These are phyloP conservation scores for Eristalis intricaria DNA, from an alignment of 2,888 invertebrate genomes.

Conservation along the genomic window DNA sequence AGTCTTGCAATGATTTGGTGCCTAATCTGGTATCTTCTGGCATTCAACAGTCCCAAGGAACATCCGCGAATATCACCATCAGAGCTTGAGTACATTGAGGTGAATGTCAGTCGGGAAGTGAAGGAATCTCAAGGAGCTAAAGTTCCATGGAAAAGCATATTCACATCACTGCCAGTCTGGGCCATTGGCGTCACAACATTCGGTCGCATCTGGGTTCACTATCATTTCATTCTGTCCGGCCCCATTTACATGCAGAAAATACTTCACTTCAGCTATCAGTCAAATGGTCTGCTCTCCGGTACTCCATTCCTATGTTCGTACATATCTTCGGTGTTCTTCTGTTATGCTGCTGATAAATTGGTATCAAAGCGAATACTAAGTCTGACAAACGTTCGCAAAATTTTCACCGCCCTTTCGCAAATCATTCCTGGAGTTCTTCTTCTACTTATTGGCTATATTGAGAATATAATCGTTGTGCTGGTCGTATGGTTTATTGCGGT, in stretches of 20 bases:
- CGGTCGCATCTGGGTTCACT: slow-evolving; percentile 89
- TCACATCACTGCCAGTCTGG: slow-evolving; percentile 86
- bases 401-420: slow-evolving; percentile 87
- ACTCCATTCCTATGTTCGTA: slow-evolving; percentile 88
- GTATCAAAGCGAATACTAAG: slow-evolving; percentile 84
- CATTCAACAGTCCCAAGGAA: slow-evolving; percentile 86
- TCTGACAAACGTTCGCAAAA: slow-evolving; percentile 85
- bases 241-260: slow-evolving; percentile 88
- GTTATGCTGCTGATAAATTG: slow-evolving; percentile 86
- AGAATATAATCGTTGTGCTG: slow-evolving; percentile 83
- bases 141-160: slow-evolving; percentile 86
- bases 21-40: slow-evolving; percentile 86
- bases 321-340: slow-evolving; percentile 86
- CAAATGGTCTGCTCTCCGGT: slow-evolving; percentile 87
- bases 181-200: slow-evolving; percentile 88
- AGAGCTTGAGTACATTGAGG: slow-evolving; percentile 86
- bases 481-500: slow-evolving; percentile 87
- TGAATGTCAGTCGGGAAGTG: slow-evolving; percentile 83
- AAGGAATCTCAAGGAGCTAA: slow-evolving; percentile 81
- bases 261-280: slow-evolving; percentile 86
- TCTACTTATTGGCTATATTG: slow-evolving; percentile 85
- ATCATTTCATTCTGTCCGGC: slow-evolving; percentile 87
- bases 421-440: slow-evolving; percentile 86
- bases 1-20: slow-evolving; percentile 86
- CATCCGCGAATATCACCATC: slow-evolving; percentile 86